Conservation (phyloP, 1,140 invertebrate species). For the Drosophila pectinifera region DNA sequence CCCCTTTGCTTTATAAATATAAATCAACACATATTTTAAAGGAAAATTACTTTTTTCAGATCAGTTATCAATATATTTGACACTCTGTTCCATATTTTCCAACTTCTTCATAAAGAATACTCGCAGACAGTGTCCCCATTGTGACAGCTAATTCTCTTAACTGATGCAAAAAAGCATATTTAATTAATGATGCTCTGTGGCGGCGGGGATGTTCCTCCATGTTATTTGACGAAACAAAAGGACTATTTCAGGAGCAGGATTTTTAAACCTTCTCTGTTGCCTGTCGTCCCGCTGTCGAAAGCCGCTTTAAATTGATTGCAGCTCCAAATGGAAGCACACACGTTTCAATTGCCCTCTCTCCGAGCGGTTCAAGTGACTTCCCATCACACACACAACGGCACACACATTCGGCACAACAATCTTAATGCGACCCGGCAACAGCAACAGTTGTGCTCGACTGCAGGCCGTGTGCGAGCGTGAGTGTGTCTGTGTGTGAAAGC, state of each 20-base stretch:
- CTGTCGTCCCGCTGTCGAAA: constrained; percentile 24
- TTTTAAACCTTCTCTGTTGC: constrained; percentile 13
- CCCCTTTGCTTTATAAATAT: too few relatives aligned
- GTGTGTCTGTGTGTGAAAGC: constrained; percentile 10
- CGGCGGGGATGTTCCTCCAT: neutral
- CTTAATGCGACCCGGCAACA: constrained; percentile 60
- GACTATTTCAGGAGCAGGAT: neutral
- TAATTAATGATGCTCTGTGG: constrained; percentile 13
- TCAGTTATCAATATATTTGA: too few relatives aligned
- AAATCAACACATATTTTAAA: too few relatives aligned
- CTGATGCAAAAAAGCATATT: neutral
- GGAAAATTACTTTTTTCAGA: too few relatives aligned
- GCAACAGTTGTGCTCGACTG: constrained; percentile 69
- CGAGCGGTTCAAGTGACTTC: constrained; percentile 53
- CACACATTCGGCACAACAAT: constrained; percentile 18
- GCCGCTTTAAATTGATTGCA: constrained; percentile 61
- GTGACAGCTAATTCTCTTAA: neutral
- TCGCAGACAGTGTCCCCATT: neutral
- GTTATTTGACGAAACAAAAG: neutral
- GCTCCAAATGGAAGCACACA: constrained; percentile 41
- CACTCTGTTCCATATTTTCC: too few relatives aligned
- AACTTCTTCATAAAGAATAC: too few relatives aligned
- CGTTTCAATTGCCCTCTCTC: constrained; percentile 42
- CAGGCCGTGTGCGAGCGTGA: constrained; percentile 38
- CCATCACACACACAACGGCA: constrained; percentile 23